Evolutionary conservation across 2,888 invertebrate genomes (phyloP).

Genomic region (Cheilosia pagana): DNA sequence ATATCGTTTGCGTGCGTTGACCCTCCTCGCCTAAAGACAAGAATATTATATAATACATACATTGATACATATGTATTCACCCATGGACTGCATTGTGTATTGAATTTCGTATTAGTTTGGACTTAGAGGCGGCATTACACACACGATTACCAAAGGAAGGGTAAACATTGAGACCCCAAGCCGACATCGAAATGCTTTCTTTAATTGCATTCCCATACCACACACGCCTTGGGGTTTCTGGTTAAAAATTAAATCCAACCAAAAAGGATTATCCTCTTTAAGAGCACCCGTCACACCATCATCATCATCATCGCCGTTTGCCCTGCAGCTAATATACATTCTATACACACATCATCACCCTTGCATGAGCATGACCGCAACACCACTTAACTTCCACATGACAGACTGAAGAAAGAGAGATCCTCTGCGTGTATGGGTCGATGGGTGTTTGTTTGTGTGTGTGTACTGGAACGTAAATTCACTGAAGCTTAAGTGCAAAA

Average conservation of each 20-base stretch:
- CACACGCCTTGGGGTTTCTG: background rate
- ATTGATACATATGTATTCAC: background rate
- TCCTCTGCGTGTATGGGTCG: slow-evolving; percentile 8
- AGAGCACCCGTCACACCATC: slow-evolving; percentile 1
- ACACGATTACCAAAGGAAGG: slow-evolving; percentile 29
- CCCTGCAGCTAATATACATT: slow-evolving; percentile 40
- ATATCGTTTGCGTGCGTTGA: slow-evolving; percentile 18
- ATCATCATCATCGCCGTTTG: slow-evolving; percentile 2
- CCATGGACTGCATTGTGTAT: slow-evolving; percentile 18
- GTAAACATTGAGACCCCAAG: slow-evolving; percentile 2
- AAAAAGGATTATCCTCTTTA: slow-evolving; percentile 41
- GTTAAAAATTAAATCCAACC: slow-evolving; percentile 54
- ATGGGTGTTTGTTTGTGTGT: slow-evolving; percentile 1
- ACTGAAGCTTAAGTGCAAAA: slow-evolving; percentile 68
- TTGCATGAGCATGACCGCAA: slow-evolving; percentile 63
- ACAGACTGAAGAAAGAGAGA: slow-evolving; percentile 14
- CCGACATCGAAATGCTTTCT: slow-evolving; percentile 9
- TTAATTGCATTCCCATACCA: slow-evolving; percentile 21
- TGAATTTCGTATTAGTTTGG: slow-evolving; percentile 48
- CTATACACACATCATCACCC: slow-evolving; percentile 57
- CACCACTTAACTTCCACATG: slow-evolving; percentile 47
- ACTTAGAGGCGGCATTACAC: slow-evolving; percentile 26
- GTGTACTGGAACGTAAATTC: slow-evolving; percentile 43
- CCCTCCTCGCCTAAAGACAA: background rate
- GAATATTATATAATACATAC: background rate